Base-by-base conservation (phyloP, 2,113 vertebrate species). In the Pterocles burchelli region DNA sequence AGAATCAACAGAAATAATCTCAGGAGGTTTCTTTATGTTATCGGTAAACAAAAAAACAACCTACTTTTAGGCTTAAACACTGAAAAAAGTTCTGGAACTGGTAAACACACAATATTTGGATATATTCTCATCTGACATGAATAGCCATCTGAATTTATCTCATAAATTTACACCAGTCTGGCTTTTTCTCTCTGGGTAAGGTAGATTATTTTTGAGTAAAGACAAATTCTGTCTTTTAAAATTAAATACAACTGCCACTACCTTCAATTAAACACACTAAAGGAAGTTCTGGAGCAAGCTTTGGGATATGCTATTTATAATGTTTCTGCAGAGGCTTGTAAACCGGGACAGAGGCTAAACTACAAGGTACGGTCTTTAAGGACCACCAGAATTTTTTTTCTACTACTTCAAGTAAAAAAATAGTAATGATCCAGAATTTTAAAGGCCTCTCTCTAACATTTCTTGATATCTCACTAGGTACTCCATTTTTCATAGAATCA, bases 1-100 rank as follows among this genome's bases (percentile, higher is more conserved):
- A 96, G 92, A 97, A 97, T 97, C 88, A 97, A 92, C 41, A 80
- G 81, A 92, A 96, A 86, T 90, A 96, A 89, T 88, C 45, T 93
- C 71, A 78, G 17, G 43, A 90, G 92, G 46, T 88, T 89, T 89
- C 82, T 85, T 91, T 87, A 73, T 70, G 29, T 75, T 93, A 85
- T 72, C 49, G 16, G 41, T 70, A 92, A 96, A 95, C 21, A 73
- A 67, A 84, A 76, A 52, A 2, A 25, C 38, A 70, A 51, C 7
- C 31, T 49, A 46, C 29, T 90, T 96, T 94, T 55, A 83, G 48
- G 20, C 11, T 92, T 54, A 80, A 38, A 75, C 20, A 79, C 14
- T 77, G 38, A 55, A 87, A 83, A 76, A 80, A 62, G 16, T 67
- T 82, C 88, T 79, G 43, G 57, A 93, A 72, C 34, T 57, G 17